Evolutionary conservation across 2,888 invertebrate species (phyloP).

Genomic region (Coleophora deauratella): DNA sequence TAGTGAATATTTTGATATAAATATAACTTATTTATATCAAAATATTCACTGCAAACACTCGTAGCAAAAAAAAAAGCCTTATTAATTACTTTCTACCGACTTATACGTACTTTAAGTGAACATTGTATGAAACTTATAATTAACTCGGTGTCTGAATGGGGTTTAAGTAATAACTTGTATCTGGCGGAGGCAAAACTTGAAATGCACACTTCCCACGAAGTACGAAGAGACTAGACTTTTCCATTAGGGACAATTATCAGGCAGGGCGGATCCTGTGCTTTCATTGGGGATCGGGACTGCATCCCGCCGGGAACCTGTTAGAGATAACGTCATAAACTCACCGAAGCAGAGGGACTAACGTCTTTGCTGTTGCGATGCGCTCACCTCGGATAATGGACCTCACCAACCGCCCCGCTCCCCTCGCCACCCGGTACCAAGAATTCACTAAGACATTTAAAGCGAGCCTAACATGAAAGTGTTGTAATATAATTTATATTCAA

Average conservation of each 20-base stretch:
- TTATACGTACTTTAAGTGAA: too few species aligned
- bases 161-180: conserved; percentile 64
- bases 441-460: too few species aligned
- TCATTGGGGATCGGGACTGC: conserved; percentile 39
- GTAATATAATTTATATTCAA: too few species aligned
- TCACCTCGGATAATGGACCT: conserved; percentile 64
- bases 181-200: conserved; percentile 62
- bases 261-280: conserved; percentile 60
- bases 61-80: too few species aligned
- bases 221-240: conserved; percentile 69
- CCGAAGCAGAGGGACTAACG: conserved; percentile 66
- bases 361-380: conserved; percentile 62
- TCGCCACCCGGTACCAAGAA: conserved; percentile 17
- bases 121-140: too few species aligned
- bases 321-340: conserved; percentile 73
- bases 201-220: conserved; percentile 66
- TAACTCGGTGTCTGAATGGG: too few species aligned
- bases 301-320: conserved; percentile 60
- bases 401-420: conserved; percentile 26
- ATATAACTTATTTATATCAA: too few species aligned
- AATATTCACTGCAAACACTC: too few species aligned
- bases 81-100: too few species aligned
- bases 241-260: conserved; percentile 72
- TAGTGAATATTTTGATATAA: too few species aligned
- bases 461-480: too few species aligned